phyloP scores from a whole-genome alignment of 1,140 invertebrate species.

The Drosophila orosa region DNA sequence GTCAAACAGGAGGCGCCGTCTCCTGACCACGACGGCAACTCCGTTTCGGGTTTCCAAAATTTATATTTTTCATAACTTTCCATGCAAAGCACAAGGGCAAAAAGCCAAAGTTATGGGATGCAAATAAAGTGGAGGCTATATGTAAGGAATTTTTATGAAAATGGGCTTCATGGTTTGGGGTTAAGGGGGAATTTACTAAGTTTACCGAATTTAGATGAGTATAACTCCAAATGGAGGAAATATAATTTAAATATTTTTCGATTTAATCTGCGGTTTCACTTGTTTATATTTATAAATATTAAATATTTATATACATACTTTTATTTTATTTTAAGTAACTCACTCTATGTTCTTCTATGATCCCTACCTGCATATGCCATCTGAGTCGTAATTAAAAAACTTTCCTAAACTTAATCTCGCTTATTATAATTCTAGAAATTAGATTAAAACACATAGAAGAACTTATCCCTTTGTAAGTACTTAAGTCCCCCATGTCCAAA shows the following conservation, averaged over 20 bases:
- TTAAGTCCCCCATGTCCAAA: constrained; percentile 7
- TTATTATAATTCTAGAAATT: background rate
- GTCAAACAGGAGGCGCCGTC: constrained; percentile 55
- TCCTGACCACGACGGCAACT: background rate
- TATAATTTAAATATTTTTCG: background rate
- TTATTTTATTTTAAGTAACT: too few relatives aligned
- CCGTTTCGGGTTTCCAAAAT: constrained; percentile 38
- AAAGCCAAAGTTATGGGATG: constrained; percentile 37
- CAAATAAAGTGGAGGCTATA: constrained; percentile 43
- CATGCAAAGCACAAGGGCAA: constrained; percentile 22
- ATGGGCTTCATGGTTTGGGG: background rate
- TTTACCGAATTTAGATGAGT: background rate
- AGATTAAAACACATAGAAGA: background rate
- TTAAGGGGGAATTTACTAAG: background rate
- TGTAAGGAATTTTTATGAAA: constrained; percentile 6
- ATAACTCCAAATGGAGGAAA: background rate
- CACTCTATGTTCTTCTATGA: too few relatives aligned
- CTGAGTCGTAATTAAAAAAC: background rate
- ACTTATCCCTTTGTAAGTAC: background rate
- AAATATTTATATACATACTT: background rate
- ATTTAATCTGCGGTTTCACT: background rate
- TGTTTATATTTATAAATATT: background rate
- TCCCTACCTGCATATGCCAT: background rate
- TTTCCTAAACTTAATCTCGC: background rate
- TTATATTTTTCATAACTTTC: constrained; percentile 60